Evolutionary conservation across 2,888 invertebrate genomes (phyloP).

Genomic region (Drosophila percnosoma): DNA sequence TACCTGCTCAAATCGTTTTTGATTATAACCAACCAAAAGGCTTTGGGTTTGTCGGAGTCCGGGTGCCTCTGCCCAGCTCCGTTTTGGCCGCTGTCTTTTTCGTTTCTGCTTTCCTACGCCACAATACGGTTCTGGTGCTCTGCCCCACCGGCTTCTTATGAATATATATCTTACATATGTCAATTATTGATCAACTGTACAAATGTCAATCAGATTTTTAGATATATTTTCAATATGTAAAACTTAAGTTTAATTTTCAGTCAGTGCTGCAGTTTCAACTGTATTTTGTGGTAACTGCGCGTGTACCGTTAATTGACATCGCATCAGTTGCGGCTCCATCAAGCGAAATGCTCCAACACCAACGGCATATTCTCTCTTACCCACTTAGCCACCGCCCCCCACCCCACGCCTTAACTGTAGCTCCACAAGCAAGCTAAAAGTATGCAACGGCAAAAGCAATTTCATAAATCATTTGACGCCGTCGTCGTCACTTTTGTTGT

Average conservation of each 20-base stretch:
- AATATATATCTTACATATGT: not conserved
- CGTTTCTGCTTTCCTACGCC: no score
- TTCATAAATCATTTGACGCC: constrained; percentile 84
- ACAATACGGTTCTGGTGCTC: no score
- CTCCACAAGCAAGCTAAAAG: constrained; percentile 24
- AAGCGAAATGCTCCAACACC: constrained; percentile 14
- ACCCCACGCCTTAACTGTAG: rapidly evolving
- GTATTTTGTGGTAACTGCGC: not conserved
- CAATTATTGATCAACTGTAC: not conserved
- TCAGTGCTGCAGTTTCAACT: not conserved
- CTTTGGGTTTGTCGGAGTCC: no score
- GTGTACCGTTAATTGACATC: constrained; percentile 26
- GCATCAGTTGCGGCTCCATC: constrained; percentile 22
- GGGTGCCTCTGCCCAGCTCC: no score
- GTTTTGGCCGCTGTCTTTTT: no score
- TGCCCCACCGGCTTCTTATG: no score
- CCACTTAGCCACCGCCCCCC: not conserved
- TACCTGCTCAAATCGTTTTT: no score
- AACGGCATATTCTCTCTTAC: not conserved
- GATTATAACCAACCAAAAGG: no score
- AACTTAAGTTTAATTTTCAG: not conserved
- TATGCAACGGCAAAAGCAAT: constrained; percentile 78
- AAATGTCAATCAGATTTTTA: no score
- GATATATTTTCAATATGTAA: not conserved
- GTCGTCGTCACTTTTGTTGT: constrained; percentile 35